Evolutionary conservation across 2,113 vertebrate species (phyloP), one percentile per base, ranked within the genome.

Genomic region (Eleginops maclovinus): DNA sequence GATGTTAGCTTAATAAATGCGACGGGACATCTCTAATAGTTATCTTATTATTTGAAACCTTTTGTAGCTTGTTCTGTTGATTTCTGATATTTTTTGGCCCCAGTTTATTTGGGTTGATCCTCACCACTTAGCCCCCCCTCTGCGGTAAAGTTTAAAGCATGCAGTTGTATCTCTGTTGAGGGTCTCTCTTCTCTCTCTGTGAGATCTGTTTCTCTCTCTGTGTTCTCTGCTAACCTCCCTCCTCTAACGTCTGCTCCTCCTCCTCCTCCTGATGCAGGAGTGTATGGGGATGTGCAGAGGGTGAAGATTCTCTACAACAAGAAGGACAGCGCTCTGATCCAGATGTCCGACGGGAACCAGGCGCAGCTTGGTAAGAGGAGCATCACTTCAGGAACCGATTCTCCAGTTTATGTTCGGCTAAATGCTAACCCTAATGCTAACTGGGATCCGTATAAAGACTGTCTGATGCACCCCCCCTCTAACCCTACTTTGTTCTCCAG

Each of bases 281-380:
- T 99, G 91, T 99, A 99, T 83, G 98, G 98, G 71, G 97, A 99
- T 94, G 97, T 97, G 94, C 98, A 99, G 93, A 97, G 98, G 78
- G 98, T 99, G 96, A 99, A 99, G 94, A 99, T 99, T 88, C 96
- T 99, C 49, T 99, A 98, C 95, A 99, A 99, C 94, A 99, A 99
- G 95, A 99, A 99, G 93, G 97, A 99, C 95, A 99, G 97, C 91
- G 97, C 98, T 84, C 96, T 99, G 77, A 98, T 99, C 92, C 98
- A 99, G 95, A 98, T 99, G 97, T 96, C 96, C 19, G 97, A 99
- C 80, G 95, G 95, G 83, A 99, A 97, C 94, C 98, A 99, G 82
- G 98, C 98, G 43, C 97, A 99, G 77, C 95, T 98, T 49, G 98
- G 97, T 99, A 95, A 98, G 97, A 63, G 40, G 19, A 41, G 1